Conservation (phyloP, 2,113 vertebrate genomes). For the Corynorhinus townsendii region DNA sequence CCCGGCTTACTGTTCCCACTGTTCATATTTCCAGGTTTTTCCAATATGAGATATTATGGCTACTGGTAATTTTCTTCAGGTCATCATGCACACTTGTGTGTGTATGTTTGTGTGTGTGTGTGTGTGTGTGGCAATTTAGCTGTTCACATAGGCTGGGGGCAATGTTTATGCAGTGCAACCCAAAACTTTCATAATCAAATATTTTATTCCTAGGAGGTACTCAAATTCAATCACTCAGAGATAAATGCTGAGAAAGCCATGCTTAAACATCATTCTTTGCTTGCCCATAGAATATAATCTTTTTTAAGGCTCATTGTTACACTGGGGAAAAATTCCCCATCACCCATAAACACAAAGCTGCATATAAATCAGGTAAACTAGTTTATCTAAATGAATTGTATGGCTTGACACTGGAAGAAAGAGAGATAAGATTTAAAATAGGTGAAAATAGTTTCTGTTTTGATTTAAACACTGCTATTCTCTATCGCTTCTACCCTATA, state of each 20-base stretch:
- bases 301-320: constrained; percentile 73
- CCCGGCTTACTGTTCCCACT: neutral
- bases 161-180: constrained; percentile 44
- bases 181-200: constrained; percentile 75
- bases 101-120: neutral
- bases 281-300: constrained; percentile 71
- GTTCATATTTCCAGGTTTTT: neutral
- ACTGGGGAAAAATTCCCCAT: constrained; percentile 68
- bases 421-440: constrained; percentile 61
- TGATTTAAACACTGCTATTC: neutral
- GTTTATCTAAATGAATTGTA: constrained; percentile 73
- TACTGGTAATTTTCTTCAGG: neutral
- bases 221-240: constrained; percentile 73
- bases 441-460: neutral
- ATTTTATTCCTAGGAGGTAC: constrained; percentile 75
- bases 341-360: constrained; percentile 68
- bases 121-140: neutral
- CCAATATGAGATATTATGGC: neutral
- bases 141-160: constrained; percentile 39
- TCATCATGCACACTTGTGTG: neutral
- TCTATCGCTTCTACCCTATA: neutral
- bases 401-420: neutral
- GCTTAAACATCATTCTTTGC: constrained; percentile 80
- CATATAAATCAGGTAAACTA: constrained; percentile 71
- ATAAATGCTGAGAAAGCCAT: constrained; percentile 74